These are phyloP conservation scores for Elephantulus edwardii DNA, from an alignment of 2,113 vertebrate species.

Conservation along the genomic window DNA sequence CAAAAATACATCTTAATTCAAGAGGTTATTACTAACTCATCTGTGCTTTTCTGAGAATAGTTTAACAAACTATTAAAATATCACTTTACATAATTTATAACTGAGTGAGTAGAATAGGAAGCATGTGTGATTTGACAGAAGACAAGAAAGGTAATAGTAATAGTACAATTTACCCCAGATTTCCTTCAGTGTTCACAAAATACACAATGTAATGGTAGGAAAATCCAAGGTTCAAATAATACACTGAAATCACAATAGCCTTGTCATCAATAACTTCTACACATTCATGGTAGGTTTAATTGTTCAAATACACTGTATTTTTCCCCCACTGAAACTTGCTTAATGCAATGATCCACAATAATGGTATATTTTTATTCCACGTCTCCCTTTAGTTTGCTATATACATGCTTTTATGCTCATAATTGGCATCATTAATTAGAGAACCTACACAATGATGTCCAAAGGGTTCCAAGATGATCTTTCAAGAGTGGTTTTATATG, in stretches of 20 bases:
- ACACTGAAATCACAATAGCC: too few species aligned
- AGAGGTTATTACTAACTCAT: not conserved
- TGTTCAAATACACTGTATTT: not conserved
- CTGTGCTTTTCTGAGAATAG: not conserved
- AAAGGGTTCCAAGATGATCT: not conserved
- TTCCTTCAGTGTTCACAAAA: not conserved
- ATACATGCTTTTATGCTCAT: not conserved
- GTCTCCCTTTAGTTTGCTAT: not conserved
- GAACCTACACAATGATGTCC: not conserved
- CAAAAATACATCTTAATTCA: too few species aligned
- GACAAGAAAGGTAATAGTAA: not conserved
- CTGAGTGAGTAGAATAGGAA: not conserved
- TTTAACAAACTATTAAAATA: not conserved
- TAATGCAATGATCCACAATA: not conserved
- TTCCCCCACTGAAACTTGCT: not conserved
- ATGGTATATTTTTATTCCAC: not conserved
- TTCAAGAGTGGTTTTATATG: too few species aligned
- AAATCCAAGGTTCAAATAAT: too few species aligned
- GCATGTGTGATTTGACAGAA: not conserved
- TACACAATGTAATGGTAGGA: too few species aligned
- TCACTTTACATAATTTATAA: not conserved
- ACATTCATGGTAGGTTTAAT: not conserved
- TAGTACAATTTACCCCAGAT: not conserved
- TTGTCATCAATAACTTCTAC: not conserved
- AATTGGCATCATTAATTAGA: conserved; percentile 16